A percentile compares a stretch with the other conserved stretches of the same genome.
Evolutionary conservation across 2,797 vertebrate genomes (phyloP).

Genomic region (Channa striata): DNA sequence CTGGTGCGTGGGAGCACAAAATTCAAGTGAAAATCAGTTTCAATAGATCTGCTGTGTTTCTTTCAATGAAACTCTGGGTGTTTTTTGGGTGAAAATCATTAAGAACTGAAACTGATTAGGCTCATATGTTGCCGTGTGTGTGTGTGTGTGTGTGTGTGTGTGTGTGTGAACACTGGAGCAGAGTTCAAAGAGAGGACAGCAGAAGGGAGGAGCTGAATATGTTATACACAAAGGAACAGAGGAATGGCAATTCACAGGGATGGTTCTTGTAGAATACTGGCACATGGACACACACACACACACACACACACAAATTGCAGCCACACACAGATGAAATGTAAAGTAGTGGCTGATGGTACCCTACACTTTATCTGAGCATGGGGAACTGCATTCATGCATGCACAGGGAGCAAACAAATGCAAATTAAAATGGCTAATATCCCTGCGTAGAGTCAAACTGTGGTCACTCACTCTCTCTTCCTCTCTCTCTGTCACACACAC

Average conservation of each 20-base stretch:
- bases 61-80: constrained; percentile 5
- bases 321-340: constrained; percentile 33
- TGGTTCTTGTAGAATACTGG: constrained; percentile 29
- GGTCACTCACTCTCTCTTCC: not conserved
- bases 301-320: constrained; percentile 33
- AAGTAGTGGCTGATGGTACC: constrained; percentile 20
- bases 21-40: constrained; percentile 40
- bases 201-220: constrained; percentile 44
- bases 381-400: not conserved
- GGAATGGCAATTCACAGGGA: constrained; percentile 38
- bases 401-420: constrained; percentile 9
- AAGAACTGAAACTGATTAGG: constrained; percentile 12
- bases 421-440: constrained; percentile 35
- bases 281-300: constrained; percentile 19
- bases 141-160: constrained; percentile 7
- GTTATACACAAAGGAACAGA: constrained; percentile 19
- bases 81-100: not conserved
- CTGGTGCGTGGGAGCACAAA: constrained; percentile 30
- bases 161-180: constrained; percentile 36
- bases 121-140: not conserved
- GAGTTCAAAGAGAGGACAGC: constrained; percentile 83
- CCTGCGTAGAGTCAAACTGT: constrained; percentile 18
- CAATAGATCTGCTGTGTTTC: constrained; percentile 9
- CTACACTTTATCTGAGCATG: constrained; percentile 12
- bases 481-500: not conserved